phyloP scores from a whole-genome alignment of 1,140 invertebrate species.

The Neodiprion pinetum region DNA sequence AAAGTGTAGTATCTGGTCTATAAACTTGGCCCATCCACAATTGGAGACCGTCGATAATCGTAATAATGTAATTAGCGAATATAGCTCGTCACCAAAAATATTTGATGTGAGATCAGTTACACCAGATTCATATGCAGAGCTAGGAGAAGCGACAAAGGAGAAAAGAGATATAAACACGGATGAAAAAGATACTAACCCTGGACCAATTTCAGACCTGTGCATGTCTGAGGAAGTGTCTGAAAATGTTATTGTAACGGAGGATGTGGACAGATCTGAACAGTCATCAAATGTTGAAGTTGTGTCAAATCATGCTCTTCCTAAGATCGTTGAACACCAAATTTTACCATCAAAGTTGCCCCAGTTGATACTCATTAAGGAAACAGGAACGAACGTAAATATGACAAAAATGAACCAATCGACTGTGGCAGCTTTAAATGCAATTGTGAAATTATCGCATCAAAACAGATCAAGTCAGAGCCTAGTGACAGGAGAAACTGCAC shows the following conservation, averaged over 20 bases:
- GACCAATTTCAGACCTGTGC: neutral
- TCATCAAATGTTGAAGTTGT: no score
- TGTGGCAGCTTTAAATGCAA: neutral
- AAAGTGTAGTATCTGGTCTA: neutral
- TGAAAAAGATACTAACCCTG: constrained; percentile 13
- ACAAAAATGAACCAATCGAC: neutral
- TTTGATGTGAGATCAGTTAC: neutral
- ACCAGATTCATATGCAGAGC: neutral
- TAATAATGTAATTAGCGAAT: neutral
- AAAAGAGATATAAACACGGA: no score
- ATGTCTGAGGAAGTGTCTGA: neutral
- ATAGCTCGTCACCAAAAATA: neutral
- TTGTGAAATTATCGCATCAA: neutral
- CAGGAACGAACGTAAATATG: neutral
- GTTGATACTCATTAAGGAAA: neutral
- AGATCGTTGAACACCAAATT: neutral
- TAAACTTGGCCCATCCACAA: neutral
- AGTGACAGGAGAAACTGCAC: neutral
- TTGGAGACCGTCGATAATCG: neutral
- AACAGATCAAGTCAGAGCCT: neutral
- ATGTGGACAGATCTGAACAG: neutral
- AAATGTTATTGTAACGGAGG: neutral
- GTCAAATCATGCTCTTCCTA: no score
- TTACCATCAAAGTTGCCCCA: neutral
- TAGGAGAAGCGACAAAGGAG: no score